phyloP scores from a whole-genome alignment of 1,140 invertebrate species.

The Platyura marginata region DNA sequence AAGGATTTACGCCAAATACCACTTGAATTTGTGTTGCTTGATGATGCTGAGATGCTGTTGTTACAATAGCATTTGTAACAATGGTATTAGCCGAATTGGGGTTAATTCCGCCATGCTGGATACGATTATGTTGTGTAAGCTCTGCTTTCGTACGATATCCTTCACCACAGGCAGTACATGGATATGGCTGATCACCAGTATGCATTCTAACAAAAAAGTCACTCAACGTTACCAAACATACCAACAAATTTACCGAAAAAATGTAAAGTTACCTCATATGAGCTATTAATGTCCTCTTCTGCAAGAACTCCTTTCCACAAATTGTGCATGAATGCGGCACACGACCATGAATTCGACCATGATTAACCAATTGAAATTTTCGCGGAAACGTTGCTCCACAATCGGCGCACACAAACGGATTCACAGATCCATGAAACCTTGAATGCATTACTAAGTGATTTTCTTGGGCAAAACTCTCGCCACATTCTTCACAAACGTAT shows the following conservation, averaged over 20 bases:
- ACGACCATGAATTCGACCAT: slow-evolving; percentile 57
- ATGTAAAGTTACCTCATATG: slow-evolving; percentile 45
- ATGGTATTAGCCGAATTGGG: slow-evolving; percentile 24
- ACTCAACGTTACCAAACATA: background rate
- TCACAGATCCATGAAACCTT: slow-evolving; percentile 61
- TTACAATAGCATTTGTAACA: slow-evolving; percentile 11
- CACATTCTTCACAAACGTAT: slow-evolving; percentile 70
- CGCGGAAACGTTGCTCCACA: slow-evolving; percentile 66
- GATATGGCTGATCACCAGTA: slow-evolving; percentile 39
- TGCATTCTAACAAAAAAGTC: slow-evolving; percentile 23
- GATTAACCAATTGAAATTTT: slow-evolving; percentile 69
- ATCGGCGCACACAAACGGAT: slow-evolving; percentile 62
- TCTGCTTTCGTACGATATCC: slow-evolving; percentile 51
- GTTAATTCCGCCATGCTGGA: slow-evolving; percentile 28
- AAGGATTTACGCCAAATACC: too few relatives aligned
- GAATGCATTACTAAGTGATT: slow-evolving; percentile 63
- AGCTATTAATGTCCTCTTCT: slow-evolving; percentile 57
- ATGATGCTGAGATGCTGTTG: slow-evolving; percentile 16
- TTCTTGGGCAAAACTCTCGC: slow-evolving; percentile 73
- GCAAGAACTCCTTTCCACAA: slow-evolving; percentile 67
- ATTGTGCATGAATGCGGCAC: slow-evolving; percentile 62
- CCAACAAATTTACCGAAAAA: background rate
- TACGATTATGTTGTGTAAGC: slow-evolving; percentile 45
- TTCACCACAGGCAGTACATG: slow-evolving; percentile 56
- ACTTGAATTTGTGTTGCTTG: background rate